A percentile compares a stretch with the other conserved stretches of the same genome.
Conservation (phyloP, 2,888 invertebrate genomes). For the Pheosia gnoma region DNA sequence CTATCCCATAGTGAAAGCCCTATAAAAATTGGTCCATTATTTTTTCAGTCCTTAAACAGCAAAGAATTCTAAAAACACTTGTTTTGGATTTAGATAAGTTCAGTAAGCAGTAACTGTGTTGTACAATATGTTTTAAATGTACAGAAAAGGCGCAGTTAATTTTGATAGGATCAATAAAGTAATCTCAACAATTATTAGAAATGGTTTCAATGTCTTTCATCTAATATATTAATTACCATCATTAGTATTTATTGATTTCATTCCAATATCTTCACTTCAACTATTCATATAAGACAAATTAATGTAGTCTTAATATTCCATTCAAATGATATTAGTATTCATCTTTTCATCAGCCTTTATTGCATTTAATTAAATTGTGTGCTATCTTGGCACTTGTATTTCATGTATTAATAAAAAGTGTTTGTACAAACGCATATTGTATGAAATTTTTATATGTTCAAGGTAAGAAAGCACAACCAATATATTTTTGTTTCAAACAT, state of each 20-base stretch:
- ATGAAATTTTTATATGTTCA: background rate
- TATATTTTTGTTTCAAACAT: background rate
- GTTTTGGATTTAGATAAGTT: too few species aligned
- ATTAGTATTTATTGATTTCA: background rate
- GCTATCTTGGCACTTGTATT: background rate
- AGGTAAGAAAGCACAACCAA: too few species aligned
- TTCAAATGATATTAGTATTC: too few species aligned
- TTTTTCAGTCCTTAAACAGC: too few species aligned
- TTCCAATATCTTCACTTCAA: background rate
- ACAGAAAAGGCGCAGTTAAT: too few species aligned
- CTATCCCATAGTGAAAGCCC: too few species aligned
- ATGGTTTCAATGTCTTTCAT: background rate
- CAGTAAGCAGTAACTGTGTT: too few species aligned
- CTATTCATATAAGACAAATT: too few species aligned
- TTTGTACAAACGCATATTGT: background rate
- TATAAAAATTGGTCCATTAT: too few species aligned
- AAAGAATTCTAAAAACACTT: too few species aligned
- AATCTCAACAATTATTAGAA: conserved; percentile 1
- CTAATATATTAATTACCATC: background rate
- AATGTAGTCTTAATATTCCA: too few species aligned
- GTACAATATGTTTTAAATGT: too few species aligned
- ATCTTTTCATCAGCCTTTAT: background rate
- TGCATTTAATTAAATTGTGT: background rate
- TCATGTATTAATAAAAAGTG: background rate
- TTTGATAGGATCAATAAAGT: background rate